Conservation (phyloP, 1,140 invertebrate genomes). For the Hypsibius dujardini region DNA sequence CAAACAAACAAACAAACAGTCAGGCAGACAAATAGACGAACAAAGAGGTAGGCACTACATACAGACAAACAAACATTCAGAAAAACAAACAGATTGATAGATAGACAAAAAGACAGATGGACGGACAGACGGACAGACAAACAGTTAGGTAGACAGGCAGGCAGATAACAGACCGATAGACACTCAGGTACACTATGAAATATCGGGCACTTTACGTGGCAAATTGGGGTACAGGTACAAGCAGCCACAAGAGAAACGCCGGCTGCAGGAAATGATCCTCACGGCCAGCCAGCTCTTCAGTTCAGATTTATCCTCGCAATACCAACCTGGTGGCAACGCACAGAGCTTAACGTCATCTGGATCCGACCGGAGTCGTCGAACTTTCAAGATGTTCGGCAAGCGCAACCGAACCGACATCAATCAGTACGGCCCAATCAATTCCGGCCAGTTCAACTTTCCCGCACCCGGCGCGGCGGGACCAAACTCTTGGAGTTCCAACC, state of each 20-base stretch:
- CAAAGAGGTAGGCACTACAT: neutral
- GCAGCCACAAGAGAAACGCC: neutral
- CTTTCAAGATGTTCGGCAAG: constrained; percentile 13
- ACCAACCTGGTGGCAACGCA: neutral
- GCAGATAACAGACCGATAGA: too few relatives aligned
- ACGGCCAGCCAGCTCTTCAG: neutral
- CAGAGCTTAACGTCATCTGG: neutral
- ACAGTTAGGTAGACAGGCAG: too few relatives aligned
- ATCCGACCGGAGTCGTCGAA: neutral
- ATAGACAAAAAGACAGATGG: too few relatives aligned
- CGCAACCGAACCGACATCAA: neutral
- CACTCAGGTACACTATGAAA: too few relatives aligned
- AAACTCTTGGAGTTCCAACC: neutral
- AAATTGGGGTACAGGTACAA: constrained; percentile 13
- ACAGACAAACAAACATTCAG: too few relatives aligned
- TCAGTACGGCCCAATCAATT: neutral
- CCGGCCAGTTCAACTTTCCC: neutral
- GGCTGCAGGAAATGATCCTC: neutral
- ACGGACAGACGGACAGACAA: too few relatives aligned
- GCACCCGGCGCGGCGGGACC: neutral
- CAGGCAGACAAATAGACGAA: too few relatives aligned
- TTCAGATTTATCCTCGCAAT: neutral
- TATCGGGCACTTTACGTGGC: too few relatives aligned
- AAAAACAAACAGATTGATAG: too few relatives aligned
- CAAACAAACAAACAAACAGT: too few relatives aligned